These are phyloP conservation scores for Fabriciana adippe DNA, from an alignment of 2,888 invertebrate species.

Conservation along the genomic window DNA sequence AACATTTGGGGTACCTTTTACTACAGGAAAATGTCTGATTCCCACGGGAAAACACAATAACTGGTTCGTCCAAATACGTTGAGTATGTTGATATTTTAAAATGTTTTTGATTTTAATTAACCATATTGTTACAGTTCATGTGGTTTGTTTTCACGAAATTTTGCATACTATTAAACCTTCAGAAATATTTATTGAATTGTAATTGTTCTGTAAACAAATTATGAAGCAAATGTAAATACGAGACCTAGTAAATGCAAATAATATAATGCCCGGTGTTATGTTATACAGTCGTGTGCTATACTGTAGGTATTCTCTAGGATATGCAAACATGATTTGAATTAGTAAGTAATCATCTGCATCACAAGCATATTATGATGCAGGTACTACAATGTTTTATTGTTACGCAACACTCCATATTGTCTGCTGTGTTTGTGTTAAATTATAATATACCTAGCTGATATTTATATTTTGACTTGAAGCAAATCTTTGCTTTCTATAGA, in stretches of 20 bases:
- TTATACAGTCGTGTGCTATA: not conserved
- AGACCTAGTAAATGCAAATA: slow-evolving; percentile 2
- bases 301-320: slow-evolving; percentile 11
- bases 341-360: slow-evolving; percentile 21
- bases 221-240: not conserved
- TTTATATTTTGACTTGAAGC: too few relatives aligned
- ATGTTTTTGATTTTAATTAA: too few relatives aligned
- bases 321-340: slow-evolving; percentile 22
- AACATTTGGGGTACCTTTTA: too few relatives aligned
- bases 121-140: too few relatives aligned
- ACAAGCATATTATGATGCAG: slow-evolving; percentile 17
- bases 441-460: too few relatives aligned
- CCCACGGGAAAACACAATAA: too few relatives aligned
- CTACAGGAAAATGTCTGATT: too few relatives aligned
- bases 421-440: not conserved
- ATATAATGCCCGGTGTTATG: not conserved
- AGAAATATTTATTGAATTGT: not conserved
- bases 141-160: not conserved
- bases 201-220: slow-evolving; percentile 2
- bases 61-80: too few relatives aligned
- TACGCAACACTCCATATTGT: not conserved
- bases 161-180: not conserved
- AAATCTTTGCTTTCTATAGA: too few relatives aligned
- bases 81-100: too few relatives aligned
- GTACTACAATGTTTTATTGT: slow-evolving; percentile 8